A percentile compares a stretch with the other conserved stretches of the same genome.
Conservation (phyloP, 2,797 vertebrate genomes). For the Astyanax mexicanus region DNA sequence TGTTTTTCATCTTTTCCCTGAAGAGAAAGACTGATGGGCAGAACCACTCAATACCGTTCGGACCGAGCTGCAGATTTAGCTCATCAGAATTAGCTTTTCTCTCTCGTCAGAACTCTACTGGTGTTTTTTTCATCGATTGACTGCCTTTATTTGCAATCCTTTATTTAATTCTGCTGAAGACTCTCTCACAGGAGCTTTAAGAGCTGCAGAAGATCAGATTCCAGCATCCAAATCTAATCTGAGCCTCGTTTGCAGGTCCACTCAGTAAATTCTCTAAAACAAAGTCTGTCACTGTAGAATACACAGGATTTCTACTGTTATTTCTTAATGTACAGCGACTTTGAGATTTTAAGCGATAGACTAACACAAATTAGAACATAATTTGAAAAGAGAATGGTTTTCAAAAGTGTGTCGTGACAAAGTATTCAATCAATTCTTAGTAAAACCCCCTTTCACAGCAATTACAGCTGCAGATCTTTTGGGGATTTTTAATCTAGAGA, state of each 20-base stretch:
- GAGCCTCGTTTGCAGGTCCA: background rate
- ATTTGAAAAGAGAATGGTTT: too few species aligned
- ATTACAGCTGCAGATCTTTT: too few species aligned
- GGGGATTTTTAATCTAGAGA: too few species aligned
- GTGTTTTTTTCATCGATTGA: conserved; percentile 2
- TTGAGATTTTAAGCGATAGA: too few species aligned
- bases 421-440: too few species aligned
- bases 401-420: too few species aligned
- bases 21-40: background rate
- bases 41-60: conserved; percentile 20
- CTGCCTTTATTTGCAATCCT: background rate
- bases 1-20: conserved; percentile 7
- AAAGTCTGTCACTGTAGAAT: background rate
- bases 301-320: background rate
- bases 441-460: too few species aligned
- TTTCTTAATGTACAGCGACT: background rate
- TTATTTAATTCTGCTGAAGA: conserved; percentile 5
- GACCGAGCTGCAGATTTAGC: conserved; percentile 8
- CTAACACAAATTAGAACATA: too few species aligned
- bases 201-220: background rate
- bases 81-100: conserved; percentile 13
- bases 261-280: background rate
- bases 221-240: background rate
- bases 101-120: background rate
- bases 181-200: background rate